These are phyloP conservation scores for Podarcis muralis DNA, from an alignment of 2,113 vertebrate species.

Conservation along the genomic window DNA sequence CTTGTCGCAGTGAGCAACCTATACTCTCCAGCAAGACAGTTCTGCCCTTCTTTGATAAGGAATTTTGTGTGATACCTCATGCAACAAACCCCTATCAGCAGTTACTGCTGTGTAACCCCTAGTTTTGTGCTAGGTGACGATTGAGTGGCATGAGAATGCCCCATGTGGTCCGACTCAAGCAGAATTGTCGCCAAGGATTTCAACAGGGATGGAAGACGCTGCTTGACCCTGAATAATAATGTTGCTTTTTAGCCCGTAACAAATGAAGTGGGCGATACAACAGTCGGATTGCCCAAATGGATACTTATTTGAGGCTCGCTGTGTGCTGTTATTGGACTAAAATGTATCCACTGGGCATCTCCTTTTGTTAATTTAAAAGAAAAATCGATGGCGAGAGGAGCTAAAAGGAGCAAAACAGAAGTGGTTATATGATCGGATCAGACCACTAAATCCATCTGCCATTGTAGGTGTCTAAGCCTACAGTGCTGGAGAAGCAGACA, in stretches of 20 bases:
- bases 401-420: neutral
- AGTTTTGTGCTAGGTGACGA: neutral
- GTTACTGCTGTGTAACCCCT: neutral
- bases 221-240: neutral
- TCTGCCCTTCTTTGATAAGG: neutral
- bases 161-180: neutral
- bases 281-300: neutral
- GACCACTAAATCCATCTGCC: neutral
- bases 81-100: neutral
- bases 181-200: neutral
- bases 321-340: neutral
- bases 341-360: neutral
- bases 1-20: neutral
- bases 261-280: neutral
- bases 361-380: constrained; percentile 6
- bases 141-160: neutral
- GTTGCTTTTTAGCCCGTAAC: neutral
- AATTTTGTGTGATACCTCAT: too few relatives aligned
- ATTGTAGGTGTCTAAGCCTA: neutral
- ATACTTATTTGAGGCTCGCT: neutral
- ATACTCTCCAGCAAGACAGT: too few relatives aligned
- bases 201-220: neutral
- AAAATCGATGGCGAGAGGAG: constrained; percentile 1
- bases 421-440: neutral
- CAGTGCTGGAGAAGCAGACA: neutral